Base-by-base conservation (phyloP, 2,113 vertebrate genomes). In the Solenodon paradoxus region DNA sequence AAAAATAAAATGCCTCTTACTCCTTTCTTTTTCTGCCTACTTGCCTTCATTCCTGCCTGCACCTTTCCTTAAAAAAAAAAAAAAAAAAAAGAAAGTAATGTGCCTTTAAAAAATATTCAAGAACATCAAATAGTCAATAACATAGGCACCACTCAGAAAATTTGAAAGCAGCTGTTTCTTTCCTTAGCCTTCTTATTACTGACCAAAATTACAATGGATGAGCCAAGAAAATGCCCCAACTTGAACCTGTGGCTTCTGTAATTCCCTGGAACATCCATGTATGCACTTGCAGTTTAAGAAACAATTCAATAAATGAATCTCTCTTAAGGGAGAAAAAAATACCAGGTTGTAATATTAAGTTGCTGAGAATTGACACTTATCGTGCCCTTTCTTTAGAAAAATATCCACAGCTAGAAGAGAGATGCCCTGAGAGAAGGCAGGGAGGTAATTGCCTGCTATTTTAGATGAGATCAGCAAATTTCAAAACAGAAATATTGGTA, bases 381-480 rank as follows among this genome's bases (percentile, higher is more conserved):
- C 22, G 42, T 94, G 19, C 32, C 22, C 45, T 57, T 88, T 92
- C 30, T 30, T 45, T 75, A 68, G 55, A 78, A 88, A 95, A 57
- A 94, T 61, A 90, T 19, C 22, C 35, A 51, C 8, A 55, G n/a
- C 9, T 72, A 4, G 28, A 28, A 68, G 47, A 84, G 26, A 82
- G 55, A 64, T 24, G 24, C 19, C 53, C 24, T 57, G n/a, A 80
- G 61, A 95, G n/a, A 8, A 93, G 53, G 20, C 32, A 94, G 32
- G 15, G 3, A 83, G 35, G 75, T 84, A 92, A 93, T 66, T 95
- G 32, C 28, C 68, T 95, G 24, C 28, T 93, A 26, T 90, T 95
- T 88, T 66, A 77, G 57, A 66, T 90, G 32, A 95, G 35, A 38
- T 95, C 68, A 71, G 74, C 69, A 96, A 68, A 92, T 90, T 94